Percentiles rank a stretch among this genome's conserved stretches.
Evolutionary conservation across 2,797 vertebrate genomes (phyloP).

Genomic region (Enteromius paludinosus): DNA sequence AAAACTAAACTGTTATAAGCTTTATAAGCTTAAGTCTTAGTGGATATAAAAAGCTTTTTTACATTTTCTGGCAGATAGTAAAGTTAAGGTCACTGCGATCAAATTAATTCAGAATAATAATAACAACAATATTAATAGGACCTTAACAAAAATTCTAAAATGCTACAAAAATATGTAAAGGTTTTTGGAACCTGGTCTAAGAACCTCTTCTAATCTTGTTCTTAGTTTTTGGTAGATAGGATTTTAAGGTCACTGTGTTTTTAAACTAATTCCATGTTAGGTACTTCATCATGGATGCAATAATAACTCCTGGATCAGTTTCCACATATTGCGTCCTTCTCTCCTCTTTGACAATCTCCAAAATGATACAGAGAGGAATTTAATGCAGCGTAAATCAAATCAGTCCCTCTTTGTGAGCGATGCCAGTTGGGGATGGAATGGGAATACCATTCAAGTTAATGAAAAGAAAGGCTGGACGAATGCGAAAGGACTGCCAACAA

Average conservation of each 20-base stretch:
- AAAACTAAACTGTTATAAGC: background rate
- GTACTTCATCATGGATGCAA: slow-evolving; percentile 38
- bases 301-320: slow-evolving; percentile 51
- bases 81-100: background rate
- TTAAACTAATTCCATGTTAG: slow-evolving; percentile 55
- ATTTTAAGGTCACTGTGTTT: slow-evolving; percentile 23
- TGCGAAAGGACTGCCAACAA: slow-evolving; percentile 53
- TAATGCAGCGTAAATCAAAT: slow-evolving; percentile 56
- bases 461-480: slow-evolving; percentile 52
- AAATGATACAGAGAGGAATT: slow-evolving; percentile 43
- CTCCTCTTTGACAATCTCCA: slow-evolving; percentile 46
- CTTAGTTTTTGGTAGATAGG: background rate
- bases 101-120: background rate
- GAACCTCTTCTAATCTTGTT: background rate
- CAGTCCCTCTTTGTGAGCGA: slow-evolving; percentile 46
- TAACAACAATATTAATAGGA: background rate
- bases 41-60: background rate
- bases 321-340: slow-evolving; percentile 39
- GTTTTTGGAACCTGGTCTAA: too few relatives aligned
- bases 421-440: slow-evolving; percentile 42
- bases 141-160: background rate
- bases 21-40: background rate
- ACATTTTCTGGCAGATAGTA: background rate
- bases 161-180: background rate
- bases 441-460: slow-evolving; percentile 59